These are phyloP conservation scores for Epinephelus fuscoguttatus DNA, from an alignment of 2,113 vertebrate genomes.

Conservation along the genomic window DNA sequence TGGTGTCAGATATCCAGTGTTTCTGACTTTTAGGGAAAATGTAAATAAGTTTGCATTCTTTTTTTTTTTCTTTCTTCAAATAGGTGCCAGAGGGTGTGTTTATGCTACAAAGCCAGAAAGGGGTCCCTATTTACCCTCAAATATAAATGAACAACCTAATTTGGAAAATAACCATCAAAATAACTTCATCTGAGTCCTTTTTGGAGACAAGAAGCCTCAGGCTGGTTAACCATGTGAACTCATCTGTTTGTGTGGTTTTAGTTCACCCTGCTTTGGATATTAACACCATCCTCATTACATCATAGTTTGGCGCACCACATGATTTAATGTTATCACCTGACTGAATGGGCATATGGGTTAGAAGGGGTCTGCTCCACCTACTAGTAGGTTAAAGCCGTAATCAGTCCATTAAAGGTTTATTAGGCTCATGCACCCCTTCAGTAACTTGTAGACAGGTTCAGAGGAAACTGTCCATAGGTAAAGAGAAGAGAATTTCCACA, in stretches of 20 bases:
- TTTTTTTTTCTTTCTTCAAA: background rate
- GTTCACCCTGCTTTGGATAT: background rate
- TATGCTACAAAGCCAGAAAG: too few relatives aligned
- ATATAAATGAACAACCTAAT: background rate
- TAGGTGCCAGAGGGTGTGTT: too few relatives aligned
- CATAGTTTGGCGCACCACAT: background rate
- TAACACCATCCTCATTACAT: background rate
- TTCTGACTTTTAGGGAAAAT: background rate
- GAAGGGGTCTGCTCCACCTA: too few relatives aligned
- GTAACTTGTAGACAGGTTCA: too few relatives aligned
- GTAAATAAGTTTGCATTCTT: background rate
- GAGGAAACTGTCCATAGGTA: too few relatives aligned
- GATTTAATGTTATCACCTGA: too few relatives aligned
- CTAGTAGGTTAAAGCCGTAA: too few relatives aligned
- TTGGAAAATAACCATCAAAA: background rate
- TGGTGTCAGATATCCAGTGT: conserved; percentile 33
- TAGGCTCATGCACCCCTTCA: too few relatives aligned
- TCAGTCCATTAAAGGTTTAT: too few relatives aligned
- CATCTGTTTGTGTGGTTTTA: background rate
- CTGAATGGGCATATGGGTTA: too few relatives aligned
- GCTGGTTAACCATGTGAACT: background rate
- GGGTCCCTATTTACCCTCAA: background rate
- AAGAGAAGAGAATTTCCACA: too few relatives aligned
- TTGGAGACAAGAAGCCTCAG: background rate
- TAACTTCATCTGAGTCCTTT: too few relatives aligned